Evolutionary conservation across 1,140 invertebrate species (phyloP).

Genomic region (Macrostomum lignano): DNA sequence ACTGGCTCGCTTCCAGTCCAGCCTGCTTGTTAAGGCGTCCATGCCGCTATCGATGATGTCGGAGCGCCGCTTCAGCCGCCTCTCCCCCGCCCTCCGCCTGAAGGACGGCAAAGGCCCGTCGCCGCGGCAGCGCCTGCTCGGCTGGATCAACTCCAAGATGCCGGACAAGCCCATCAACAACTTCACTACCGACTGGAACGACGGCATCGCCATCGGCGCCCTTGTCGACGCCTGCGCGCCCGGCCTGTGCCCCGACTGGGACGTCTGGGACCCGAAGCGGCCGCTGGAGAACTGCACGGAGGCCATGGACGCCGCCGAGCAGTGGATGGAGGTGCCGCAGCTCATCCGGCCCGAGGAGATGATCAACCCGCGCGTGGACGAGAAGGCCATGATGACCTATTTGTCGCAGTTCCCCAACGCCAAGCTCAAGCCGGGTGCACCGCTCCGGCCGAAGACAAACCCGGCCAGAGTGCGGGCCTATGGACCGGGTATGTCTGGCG

Average conservation of each 20-base stretch:
- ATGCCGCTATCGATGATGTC: no score
- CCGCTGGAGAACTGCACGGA: constrained; percentile 55
- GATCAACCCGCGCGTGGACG: constrained; percentile 67
- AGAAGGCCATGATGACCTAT: constrained; percentile 84
- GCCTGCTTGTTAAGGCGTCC: no score
- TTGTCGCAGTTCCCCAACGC: constrained; percentile 67
- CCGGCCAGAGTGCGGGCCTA: constrained; percentile 52
- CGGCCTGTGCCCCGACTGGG: constrained; percentile 63
- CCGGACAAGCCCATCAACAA: constrained; percentile 63
- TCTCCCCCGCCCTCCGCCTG: no score
- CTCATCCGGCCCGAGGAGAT: constrained; percentile 70
- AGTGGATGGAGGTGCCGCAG: constrained; percentile 59
- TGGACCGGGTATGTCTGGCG: constrained; percentile 35
- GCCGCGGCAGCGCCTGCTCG: constrained; percentile 57
- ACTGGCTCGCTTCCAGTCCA: no score
- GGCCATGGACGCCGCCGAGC: constrained; percentile 64
- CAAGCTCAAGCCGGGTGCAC: constrained; percentile 51
- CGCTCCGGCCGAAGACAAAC: constrained; percentile 47
- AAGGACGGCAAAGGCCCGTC: constrained; percentile 43
- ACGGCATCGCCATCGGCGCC: constrained; percentile 60
- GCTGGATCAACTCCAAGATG: constrained; percentile 58
- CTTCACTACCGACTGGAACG: constrained; percentile 75
- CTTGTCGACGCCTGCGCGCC: constrained; percentile 62
- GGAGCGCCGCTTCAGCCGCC: no score
- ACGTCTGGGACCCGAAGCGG: constrained; percentile 55